Base-by-base conservation (phyloP, 2,888 invertebrate genomes). In the Gisinianus flammeolus region DNA sequence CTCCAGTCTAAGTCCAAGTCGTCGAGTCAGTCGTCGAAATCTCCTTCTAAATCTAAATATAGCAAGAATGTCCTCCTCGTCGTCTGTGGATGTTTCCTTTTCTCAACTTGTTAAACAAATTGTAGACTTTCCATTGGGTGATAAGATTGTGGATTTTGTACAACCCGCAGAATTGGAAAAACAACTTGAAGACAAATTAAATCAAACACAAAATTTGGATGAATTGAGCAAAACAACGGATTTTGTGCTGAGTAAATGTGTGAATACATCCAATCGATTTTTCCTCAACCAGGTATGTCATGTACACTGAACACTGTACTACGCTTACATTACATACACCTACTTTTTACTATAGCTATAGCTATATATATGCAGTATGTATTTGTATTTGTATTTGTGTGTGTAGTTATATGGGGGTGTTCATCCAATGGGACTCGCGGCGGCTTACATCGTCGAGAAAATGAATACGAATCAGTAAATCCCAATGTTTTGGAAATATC, bases 401-500 rank as follows among this genome's bases (percentile, higher is more conserved):
- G 56, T 56, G 16, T 22, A 62, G 87, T 88, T 94, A 44, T 94
- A 91, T 85, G 92, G 91, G 0, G 93, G 91, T 62, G 88, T 91
- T 1, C 94, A 95, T 86, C 90, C 91, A 0, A 92, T 92, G 85
- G 93, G 93, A 0, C 86, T 94, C 66, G 91, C 91, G 0, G 94
- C 93, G 0, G 89, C 93, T 0, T 93, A 92, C 91, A 89, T 95
- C 54, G 90, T 92, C 0, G 94, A 94, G 85, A 91, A 92, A 3
- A 90, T 94, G 85, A 95, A 94, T 86, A 93, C 94, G 54, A 93
- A 93, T 88, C 91, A 93, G 93, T 94, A 88, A 90, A 91, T 88
- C 2, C n/a, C n/a, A n/a, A n/a, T 30, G 10, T 56, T 62, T n/a
- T n/a, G n/a, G n/a, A n/a, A n/a, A 30, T 35, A 28, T 31, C 30